These are phyloP conservation scores for Eupithecia inturbata DNA, from an alignment of 2,888 invertebrate species.

Conservation along the genomic window DNA sequence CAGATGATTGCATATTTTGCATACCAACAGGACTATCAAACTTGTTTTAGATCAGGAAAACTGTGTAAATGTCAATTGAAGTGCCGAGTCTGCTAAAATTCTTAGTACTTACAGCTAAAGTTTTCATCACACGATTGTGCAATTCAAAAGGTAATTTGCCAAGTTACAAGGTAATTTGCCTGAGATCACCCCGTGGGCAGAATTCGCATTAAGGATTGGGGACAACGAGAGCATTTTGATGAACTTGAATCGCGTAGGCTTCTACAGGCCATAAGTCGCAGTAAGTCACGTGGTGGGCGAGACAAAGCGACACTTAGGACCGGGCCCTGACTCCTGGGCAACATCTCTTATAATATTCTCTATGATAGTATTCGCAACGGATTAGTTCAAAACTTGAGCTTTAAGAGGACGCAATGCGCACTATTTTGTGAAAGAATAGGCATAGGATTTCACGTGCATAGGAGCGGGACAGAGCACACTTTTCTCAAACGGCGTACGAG, in stretches of 20 bases:
- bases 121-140: slow-evolving; percentile 1
- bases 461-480: too few relatives aligned
- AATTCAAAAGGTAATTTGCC: slow-evolving; percentile 4
- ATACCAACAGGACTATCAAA: neutral
- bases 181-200: slow-evolving; percentile 50
- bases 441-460: too few relatives aligned
- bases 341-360: neutral
- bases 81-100: neutral
- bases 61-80: neutral
- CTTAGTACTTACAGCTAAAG: neutral
- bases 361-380: too few relatives aligned
- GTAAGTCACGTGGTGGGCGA: slow-evolving; percentile 54
- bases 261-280: slow-evolving; percentile 16
- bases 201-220: slow-evolving; percentile 55
- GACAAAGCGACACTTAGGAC: slow-evolving; percentile 54
- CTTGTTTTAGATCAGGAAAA: neutral
- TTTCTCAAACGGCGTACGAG: too few relatives aligned
- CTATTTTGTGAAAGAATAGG: too few relatives aligned
- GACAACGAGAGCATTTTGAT: slow-evolving; percentile 62
- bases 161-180: slow-evolving; percentile 18
- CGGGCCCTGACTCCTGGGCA: slow-evolving; percentile 4
- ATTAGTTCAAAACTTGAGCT: neutral
- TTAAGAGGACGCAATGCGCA: too few relatives aligned
- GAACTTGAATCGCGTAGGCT: slow-evolving; percentile 56
- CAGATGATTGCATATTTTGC: neutral